Evolutionary conservation across 23 tunicate genomes (phyloP).

Genomic region (Trididemnum miniatum): DNA sequence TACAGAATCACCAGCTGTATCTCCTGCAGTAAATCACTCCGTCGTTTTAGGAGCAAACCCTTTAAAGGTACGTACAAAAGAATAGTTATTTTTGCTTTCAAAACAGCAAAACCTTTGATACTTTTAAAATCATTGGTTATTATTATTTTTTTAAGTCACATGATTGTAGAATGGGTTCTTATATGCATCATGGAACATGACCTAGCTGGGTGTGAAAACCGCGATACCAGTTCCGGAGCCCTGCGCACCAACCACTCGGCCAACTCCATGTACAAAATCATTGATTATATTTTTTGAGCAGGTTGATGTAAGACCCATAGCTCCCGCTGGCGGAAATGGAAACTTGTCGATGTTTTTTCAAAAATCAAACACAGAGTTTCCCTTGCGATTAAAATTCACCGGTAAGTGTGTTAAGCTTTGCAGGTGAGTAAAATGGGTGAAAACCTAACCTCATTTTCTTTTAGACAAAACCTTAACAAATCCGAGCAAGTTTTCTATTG

Average conservation of each 20-base stretch:
- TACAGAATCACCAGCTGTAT: not conserved
- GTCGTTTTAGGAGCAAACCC: not conserved
- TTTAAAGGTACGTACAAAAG: not conserved
- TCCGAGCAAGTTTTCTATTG: conserved; percentile 32
- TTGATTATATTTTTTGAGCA: too few relatives aligned
- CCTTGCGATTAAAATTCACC: conserved; percentile 16
- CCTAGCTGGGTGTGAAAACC: too few relatives aligned
- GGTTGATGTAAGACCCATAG: not conserved
- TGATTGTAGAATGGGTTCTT: too few relatives aligned
- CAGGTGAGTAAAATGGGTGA: too few relatives aligned
- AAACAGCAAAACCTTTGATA: too few relatives aligned
- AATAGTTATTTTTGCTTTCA: not conserved
- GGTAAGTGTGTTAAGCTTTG: too few relatives aligned
- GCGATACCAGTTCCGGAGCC: too few relatives aligned
- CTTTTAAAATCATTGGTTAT: too few relatives aligned
- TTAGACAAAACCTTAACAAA: not conserved
- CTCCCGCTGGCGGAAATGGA: conserved; percentile 13
- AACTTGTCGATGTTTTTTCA: conserved; percentile 32
- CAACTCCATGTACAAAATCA: too few relatives aligned
- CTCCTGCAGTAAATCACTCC: not conserved
- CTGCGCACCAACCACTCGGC: too few relatives aligned
- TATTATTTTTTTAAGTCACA: too few relatives aligned
- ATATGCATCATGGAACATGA: too few relatives aligned
- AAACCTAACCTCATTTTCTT: not conserved
- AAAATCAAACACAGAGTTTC: conserved; percentile 38